Evolutionary conservation across 2,888 invertebrate species (phyloP).

Genomic region (Nasonia oneida): DNA sequence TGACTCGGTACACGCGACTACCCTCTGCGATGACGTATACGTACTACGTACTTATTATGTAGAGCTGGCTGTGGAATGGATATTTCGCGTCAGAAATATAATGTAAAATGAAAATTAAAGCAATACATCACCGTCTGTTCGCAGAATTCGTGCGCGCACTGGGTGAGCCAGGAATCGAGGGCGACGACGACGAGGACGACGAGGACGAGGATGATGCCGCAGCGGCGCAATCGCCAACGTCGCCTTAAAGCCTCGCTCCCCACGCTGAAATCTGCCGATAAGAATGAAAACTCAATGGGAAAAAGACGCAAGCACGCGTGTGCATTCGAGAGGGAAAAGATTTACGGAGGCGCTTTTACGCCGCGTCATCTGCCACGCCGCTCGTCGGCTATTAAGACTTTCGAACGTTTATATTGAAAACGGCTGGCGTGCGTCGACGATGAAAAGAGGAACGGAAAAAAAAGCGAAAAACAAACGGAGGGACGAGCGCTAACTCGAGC

Average conservation of each 20-base stretch:
- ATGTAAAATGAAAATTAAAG: no score
- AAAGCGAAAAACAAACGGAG: neutral
- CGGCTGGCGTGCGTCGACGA: neutral
- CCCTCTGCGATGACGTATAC: neutral
- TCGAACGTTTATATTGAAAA: constrained; percentile 47
- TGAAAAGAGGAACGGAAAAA: neutral
- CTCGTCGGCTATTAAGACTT: constrained; percentile 53
- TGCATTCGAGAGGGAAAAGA: neutral
- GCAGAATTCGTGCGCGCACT: constrained; percentile 91
- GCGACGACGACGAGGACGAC: constrained; percentile 88
- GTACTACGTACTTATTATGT: neutral
- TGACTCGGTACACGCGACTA: neutral
- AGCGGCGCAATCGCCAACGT: constrained; percentile 28
- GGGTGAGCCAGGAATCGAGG: constrained; percentile 88
- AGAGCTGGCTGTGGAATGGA: neutral
- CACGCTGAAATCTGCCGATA: neutral
- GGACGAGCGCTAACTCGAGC: constrained; percentile 1
- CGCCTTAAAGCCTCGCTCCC: constrained; percentile 15
- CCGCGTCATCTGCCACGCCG: constrained; percentile 28
- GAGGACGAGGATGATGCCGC: constrained; percentile 80
- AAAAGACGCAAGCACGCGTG: neutral
- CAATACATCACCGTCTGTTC: constrained; percentile 65
- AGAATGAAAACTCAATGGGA: neutral
- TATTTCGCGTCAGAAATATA: neutral
- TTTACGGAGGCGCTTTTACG: constrained; percentile 45